phyloP scores from a whole-genome alignment of 2,797 vertebrate species.

The Paramormyrops hopkinsi region DNA sequence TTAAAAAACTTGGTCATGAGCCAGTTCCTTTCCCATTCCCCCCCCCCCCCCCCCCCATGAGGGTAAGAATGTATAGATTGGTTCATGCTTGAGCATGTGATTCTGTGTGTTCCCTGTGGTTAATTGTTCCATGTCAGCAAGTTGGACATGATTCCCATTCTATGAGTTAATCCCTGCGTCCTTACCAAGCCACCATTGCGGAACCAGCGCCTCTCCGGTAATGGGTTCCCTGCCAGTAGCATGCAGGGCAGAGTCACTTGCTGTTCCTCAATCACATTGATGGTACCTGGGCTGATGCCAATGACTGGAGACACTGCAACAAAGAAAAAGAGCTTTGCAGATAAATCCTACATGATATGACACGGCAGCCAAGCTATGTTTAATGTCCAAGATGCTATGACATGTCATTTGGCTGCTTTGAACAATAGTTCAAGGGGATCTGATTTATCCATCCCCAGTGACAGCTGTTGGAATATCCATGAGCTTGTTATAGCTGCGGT shows the following conservation, averaged over 20 bases:
- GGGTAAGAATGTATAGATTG: neutral
- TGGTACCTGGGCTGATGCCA: slow-evolving; percentile 73
- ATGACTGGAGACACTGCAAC: slow-evolving; percentile 75
- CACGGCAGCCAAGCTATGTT: neutral
- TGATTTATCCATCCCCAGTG: neutral
- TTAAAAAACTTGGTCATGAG: neutral
- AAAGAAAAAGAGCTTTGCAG: slow-evolving; percentile 15
- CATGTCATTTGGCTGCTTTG: neutral
- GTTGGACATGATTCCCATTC: neutral
- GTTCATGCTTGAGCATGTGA: neutral
- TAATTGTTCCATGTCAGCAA: neutral
- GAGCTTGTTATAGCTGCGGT: neutral
- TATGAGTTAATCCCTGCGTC: neutral
- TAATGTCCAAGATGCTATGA: neutral
- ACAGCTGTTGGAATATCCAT: neutral
- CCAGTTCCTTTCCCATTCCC: neutral
- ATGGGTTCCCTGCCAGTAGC: slow-evolving; percentile 84
- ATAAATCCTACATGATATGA: neutral
- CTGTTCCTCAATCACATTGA: slow-evolving; percentile 82
- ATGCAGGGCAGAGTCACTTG: slow-evolving; percentile 85
- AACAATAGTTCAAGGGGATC: slow-evolving; percentile 1
- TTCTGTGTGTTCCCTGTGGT: neutral
- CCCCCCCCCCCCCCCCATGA: neutral
- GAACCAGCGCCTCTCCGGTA: slow-evolving; percentile 86
- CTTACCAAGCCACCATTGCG: slow-evolving; percentile 82